Base-by-base conservation (phyloP, 2,113 vertebrate genomes). In the Maylandia zebra region DNA sequence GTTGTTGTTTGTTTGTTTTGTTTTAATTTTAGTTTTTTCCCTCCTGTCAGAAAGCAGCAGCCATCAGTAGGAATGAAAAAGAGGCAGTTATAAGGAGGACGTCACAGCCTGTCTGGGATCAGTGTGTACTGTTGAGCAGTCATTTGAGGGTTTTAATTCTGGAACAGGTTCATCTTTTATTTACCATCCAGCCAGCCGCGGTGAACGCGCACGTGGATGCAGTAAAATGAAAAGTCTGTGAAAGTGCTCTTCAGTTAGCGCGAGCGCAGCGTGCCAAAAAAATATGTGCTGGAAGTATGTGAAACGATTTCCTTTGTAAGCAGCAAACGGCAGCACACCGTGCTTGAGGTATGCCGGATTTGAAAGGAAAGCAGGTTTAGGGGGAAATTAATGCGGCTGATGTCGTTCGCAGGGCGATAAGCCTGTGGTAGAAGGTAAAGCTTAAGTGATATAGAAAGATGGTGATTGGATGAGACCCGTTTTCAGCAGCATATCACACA, bases 111-210 rank as follows among this genome's bases (percentile, higher is more conserved):
- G 91, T 94, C 90, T 93, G 92, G 93, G 92, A 94, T 93, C 92
- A 90, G 76, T 57, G 86, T 93, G 94, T 92, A 84, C 95, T 83
- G 90, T 69, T 83, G 84, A 91, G 86, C 91, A 84, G 92, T 94
- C 92, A 93, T 94, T 95, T 89, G 92, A 91, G 90, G 84, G 83
- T 90, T 95, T 95, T 94, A 94, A 95, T 95, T 95, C 94, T 88
- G 92, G 92, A 96, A 95, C 94, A 91, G 92, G 91, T 95, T 96
- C 91, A 96, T 95, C 89, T 96, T 96, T 96, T 93, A 95, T 96
- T 97, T 93, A 96, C 86, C 91, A 90, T 80, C 79, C 88, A 94
- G 93, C 79, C 88, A 56, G 92, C 87, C 50, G 48, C n/a, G 83
- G 88, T 55, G 87, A 92, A 86, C 79, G 52, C 30, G 85, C 90